Percentiles rank a stretch among this genome's conserved stretches.
phyloP scores from a whole-genome alignment of 64 coral and sea anemone genomes.

The Porites australiensis region DNA sequence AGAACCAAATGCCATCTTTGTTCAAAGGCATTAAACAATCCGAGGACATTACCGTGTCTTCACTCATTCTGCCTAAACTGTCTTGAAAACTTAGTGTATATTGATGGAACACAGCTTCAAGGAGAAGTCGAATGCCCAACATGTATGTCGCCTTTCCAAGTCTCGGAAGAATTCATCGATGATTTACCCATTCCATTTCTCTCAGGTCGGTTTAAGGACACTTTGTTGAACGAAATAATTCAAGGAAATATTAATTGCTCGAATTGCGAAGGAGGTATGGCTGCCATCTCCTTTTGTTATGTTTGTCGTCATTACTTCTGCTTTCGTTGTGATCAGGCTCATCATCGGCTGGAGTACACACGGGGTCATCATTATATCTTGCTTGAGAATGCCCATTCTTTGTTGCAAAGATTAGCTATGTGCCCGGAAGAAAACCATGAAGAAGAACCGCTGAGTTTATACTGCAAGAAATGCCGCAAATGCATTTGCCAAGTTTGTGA shows the following conservation, averaged over 20 bases:
- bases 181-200: neutral
- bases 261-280: neutral
- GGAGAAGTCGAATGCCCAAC: neutral
- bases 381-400: neutral
- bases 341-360: neutral
- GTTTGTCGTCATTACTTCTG: neutral
- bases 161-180: neutral
- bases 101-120: neutral
- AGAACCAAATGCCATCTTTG: neutral
- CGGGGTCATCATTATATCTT: neutral
- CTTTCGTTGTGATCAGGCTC: neutral
- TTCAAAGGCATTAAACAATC: neutral
- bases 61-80: conserved; percentile 8
- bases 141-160: neutral
- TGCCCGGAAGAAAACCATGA: neutral
- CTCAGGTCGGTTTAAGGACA: neutral
- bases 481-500: neutral
- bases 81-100: neutral
- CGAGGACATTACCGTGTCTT: conserved; percentile 6
- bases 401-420: neutral
- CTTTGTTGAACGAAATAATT: neutral
- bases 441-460: neutral
- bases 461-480: neutral
- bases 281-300: conserved; percentile 10
- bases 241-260: neutral